A percentile compares a stretch with the other conserved stretches of the same genome.
Conservation (phyloP, 2,113 vertebrate genomes). For the Pygoscelis antarcticus region DNA sequence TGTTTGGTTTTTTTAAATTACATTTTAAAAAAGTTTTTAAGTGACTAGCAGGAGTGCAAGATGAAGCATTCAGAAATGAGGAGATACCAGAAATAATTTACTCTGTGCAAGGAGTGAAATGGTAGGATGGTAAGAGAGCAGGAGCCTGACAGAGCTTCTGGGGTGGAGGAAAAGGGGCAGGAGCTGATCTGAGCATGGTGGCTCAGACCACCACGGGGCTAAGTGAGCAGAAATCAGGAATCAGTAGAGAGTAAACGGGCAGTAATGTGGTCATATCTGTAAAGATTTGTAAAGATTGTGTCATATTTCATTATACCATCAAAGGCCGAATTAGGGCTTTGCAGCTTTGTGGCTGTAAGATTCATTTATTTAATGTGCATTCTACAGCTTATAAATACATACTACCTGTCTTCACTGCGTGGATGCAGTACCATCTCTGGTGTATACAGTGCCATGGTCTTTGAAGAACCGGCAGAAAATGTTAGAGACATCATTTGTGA, state of each 20-base stretch:
- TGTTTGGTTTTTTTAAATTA: neutral
- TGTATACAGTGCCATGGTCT: neutral
- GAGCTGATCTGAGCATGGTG: neutral
- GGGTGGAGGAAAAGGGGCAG: neutral
- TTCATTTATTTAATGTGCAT: neutral
- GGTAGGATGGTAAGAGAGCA: neutral
- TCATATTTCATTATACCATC: neutral
- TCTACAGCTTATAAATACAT: neutral
- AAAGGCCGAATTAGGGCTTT: neutral
- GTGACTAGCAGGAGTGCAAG: neutral
- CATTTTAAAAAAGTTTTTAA: neutral
- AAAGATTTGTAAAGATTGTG: neutral
- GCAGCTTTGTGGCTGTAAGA: neutral
- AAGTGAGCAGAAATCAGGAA: neutral
- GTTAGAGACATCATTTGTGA: neutral
- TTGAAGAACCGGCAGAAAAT: neutral
- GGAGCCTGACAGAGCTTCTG: neutral
- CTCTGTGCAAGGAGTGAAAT: neutral
- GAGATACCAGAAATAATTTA: neutral
- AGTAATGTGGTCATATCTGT: neutral
- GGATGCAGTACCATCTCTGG: neutral
- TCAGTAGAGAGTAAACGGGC: neutral
- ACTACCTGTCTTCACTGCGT: neutral
- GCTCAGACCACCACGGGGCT: neutral
- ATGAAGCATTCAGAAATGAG: neutral